Base-by-base conservation (phyloP, 2,113 vertebrate genomes). In the Tychaedon coryphoeus region DNA sequence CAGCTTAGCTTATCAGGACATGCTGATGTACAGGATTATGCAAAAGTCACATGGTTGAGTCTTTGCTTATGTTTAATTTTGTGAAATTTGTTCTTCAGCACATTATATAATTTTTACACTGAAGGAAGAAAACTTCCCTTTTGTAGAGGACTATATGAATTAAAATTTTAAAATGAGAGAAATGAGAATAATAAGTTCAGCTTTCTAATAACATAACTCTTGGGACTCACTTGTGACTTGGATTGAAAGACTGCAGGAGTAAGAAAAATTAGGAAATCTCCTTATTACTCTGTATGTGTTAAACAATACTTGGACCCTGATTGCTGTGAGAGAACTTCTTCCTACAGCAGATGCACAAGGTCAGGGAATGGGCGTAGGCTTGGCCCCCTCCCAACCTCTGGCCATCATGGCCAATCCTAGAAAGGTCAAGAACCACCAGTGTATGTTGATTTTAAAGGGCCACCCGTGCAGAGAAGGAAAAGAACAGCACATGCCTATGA, bases 1-100 rank as follows among this genome's bases (percentile, higher is more conserved):
- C 66, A 79, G 29, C 14, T 93, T 34, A 57, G 34, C 26, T 96
- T 94, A 96, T 96, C 89, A 83, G 62, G 74, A 45, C 50, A 23
- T 67, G 47, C 34, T 95, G 91, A 85, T 77, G 65, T 88, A 56
- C 19, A 53, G 76, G 86, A 94, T 94, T 93, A 87, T 69, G 31
- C 13, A 79, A 23, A 56, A 88, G 50, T 53, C 72, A 81, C 58
- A 34, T 51, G 69, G 34, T 24, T 10, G 24, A 84, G 23, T 31
- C n/a, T 77, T 91, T 70, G 56, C 22, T 69, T 65, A 50, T 65
- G 33, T 54, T 88, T 92, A 48, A 65, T 85, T 85, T 74, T 38
- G 36, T 57, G 51, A 45, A 86, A 84, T 86, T 66, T 93, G n/a
- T 51, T 72, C 72, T 69, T 19, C 18, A 29, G 67, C 25, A 34